Evolutionary conservation across 2,888 invertebrate species (phyloP).

Genomic region (Dicyrtoma fusca): DNA sequence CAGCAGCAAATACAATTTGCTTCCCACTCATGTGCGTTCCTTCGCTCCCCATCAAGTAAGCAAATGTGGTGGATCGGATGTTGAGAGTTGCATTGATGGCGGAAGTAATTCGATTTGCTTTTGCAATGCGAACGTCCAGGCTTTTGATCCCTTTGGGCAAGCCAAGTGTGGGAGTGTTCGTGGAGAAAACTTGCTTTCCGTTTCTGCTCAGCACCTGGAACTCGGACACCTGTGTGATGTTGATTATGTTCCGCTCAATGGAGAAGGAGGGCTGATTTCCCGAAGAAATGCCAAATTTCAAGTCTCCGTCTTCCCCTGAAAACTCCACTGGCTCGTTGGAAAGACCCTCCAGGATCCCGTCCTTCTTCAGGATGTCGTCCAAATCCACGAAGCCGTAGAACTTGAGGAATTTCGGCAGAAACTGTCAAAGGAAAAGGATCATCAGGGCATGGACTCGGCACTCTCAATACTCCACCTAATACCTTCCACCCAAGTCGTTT

Average conservation of each 20-base stretch:
- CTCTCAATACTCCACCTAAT: no score
- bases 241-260: constrained; percentile 70
- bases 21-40: constrained; percentile 65
- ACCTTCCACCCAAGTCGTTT: no score
- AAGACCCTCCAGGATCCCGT: constrained; percentile 70
- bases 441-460: no score
- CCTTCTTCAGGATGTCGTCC: constrained; percentile 73
- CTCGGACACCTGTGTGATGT: constrained; percentile 70
- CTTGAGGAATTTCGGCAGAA: constrained; percentile 73
- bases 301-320: constrained; percentile 59
- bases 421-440: constrained; percentile 57
- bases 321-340: constrained; percentile 64
- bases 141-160: constrained; percentile 66
- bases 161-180: constrained; percentile 72
- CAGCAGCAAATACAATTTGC: constrained; percentile 74
- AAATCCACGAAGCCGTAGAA: constrained; percentile 77
- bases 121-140: constrained; percentile 61
- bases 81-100: constrained; percentile 71
- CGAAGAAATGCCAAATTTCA: constrained; percentile 57
- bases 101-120: constrained; percentile 74
- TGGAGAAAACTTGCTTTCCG: constrained; percentile 74
- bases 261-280: constrained; percentile 59
- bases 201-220: constrained; percentile 72
- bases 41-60: constrained; percentile 77
- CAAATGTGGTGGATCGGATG: constrained; percentile 70